Conservation (phyloP, 2,888 invertebrate species). For the Chrysotoxum bicinctum region DNA sequence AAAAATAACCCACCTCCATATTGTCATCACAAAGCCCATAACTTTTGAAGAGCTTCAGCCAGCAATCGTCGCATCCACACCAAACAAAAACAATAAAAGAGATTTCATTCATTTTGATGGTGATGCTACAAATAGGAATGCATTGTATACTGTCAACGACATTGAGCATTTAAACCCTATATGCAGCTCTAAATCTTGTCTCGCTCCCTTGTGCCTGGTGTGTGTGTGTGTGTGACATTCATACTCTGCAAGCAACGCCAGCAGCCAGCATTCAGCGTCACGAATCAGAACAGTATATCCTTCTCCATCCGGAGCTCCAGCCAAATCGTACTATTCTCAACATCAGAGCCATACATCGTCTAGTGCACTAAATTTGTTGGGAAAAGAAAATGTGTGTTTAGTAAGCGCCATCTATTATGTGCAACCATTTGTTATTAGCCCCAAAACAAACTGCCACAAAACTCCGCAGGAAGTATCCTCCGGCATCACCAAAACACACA, state of each 20-base stretch:
- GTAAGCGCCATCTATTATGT: conserved; percentile 73
- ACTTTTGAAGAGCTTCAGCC: conserved; percentile 20
- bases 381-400: conserved; percentile 71
- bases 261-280: conserved; percentile 16
- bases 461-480: conserved; percentile 70
- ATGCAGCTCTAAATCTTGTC: conserved; percentile 63
- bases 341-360: conserved; percentile 53
- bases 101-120: conserved; percentile 58
- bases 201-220: neutral
- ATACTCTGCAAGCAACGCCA: conserved; percentile 47
- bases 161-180: conserved; percentile 59
- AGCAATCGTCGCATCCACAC: conserved; percentile 17
- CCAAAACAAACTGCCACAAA: conserved; percentile 72
- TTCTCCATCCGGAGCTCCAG: neutral
- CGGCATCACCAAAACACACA: conserved; percentile 1
- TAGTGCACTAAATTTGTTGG: conserved; percentile 69
- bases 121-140: conserved; percentile 63
- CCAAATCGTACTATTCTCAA: conserved; percentile 1
- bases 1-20: neutral
- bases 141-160: conserved; percentile 70
- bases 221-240: conserved; percentile 43
- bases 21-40: conserved; percentile 43
- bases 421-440: conserved; percentile 73
- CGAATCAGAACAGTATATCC: conserved; percentile 32
- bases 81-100: conserved; percentile 14